Evolutionary conservation across 2,113 vertebrate species (phyloP).

Genomic region (Sinocyclocheilus maitianheensis): DNA sequence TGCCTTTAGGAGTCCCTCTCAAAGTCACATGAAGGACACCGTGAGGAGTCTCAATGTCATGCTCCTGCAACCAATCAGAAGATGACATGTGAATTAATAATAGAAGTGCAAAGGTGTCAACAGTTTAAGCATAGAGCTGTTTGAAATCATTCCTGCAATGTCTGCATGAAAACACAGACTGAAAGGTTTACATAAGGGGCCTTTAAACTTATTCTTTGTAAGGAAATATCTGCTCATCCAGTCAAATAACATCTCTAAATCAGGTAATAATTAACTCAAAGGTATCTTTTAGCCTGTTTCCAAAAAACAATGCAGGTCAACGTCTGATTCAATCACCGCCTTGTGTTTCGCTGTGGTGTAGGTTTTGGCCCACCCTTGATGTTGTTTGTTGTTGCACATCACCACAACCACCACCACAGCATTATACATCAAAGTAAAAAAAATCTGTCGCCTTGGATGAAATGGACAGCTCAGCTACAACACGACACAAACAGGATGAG

Average conservation of each 20-base stretch:
- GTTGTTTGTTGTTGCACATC: slow-evolving; percentile 7
- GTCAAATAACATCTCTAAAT: background rate
- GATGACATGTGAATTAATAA: background rate
- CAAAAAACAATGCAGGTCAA: background rate
- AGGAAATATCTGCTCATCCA: background rate
- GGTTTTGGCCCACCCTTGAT: slow-evolving; percentile 39
- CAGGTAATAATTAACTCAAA: background rate
- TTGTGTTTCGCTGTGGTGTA: background rate
- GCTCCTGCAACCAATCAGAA: slow-evolving; percentile 79
- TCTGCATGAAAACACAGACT: background rate
- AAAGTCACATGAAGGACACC: slow-evolving; percentile 93
- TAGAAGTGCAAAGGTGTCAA: background rate
- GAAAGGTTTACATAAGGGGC: background rate
- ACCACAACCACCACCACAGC: slow-evolving; percentile 38
- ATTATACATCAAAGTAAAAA: slow-evolving; percentile 19
- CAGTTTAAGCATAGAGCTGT: background rate
- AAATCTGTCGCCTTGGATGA: background rate
- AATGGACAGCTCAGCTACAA: slow-evolving; percentile 15
- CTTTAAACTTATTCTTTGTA: background rate
- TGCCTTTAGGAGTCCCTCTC: slow-evolving; percentile 87
- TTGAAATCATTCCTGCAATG: background rate
- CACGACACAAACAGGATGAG: slow-evolving; percentile 7
- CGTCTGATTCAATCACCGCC: background rate
- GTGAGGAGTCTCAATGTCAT: slow-evolving; percentile 90
- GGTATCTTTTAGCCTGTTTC: background rate